Evolutionary conservation across 2,113 vertebrate genomes (phyloP).

Genomic region (Platysternon megacephalum): DNA sequence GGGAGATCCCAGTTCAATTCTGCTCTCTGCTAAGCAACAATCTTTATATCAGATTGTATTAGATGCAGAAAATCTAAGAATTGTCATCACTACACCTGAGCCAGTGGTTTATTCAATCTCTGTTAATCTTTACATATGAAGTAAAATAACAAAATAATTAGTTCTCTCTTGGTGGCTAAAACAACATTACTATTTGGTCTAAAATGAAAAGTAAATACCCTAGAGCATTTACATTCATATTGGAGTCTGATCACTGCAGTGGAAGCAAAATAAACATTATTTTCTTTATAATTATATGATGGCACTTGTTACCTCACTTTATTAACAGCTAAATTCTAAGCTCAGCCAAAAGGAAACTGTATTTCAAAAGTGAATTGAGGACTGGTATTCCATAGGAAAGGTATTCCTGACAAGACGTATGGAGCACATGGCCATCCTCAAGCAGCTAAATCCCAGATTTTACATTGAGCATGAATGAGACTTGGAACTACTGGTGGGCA

Average conservation of each 20-base stretch:
- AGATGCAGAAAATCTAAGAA: background rate
- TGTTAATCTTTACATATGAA: background rate
- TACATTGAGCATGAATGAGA: background rate
- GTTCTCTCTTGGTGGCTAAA: background rate
- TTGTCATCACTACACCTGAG: background rate
- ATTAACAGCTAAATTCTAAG: slow-evolving; percentile 53
- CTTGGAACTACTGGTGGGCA: background rate
- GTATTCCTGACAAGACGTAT: slow-evolving; percentile 53
- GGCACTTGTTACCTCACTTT: slow-evolving; percentile 61
- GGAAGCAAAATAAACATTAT: background rate
- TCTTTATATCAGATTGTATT: background rate
- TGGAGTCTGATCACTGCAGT: background rate
- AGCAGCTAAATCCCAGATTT: background rate
- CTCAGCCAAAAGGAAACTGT: slow-evolving; percentile 68
- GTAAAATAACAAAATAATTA: background rate
- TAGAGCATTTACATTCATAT: background rate
- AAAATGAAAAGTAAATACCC: too few relatives aligned
- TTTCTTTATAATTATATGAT: slow-evolving; percentile 55
- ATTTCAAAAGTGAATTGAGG: slow-evolving; percentile 42
- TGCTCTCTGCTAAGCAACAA: background rate
- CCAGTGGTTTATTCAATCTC: background rate
- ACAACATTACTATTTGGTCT: too few relatives aligned
- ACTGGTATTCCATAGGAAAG: slow-evolving; percentile 54
- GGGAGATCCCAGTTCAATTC: background rate
- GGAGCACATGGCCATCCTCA: slow-evolving; percentile 11